Percentiles rank a stretch among this genome's conserved stretches.
These are phyloP conservation scores for Cerastis rubricosa DNA, from an alignment of 2,888 invertebrate species.

Conservation along the genomic window DNA sequence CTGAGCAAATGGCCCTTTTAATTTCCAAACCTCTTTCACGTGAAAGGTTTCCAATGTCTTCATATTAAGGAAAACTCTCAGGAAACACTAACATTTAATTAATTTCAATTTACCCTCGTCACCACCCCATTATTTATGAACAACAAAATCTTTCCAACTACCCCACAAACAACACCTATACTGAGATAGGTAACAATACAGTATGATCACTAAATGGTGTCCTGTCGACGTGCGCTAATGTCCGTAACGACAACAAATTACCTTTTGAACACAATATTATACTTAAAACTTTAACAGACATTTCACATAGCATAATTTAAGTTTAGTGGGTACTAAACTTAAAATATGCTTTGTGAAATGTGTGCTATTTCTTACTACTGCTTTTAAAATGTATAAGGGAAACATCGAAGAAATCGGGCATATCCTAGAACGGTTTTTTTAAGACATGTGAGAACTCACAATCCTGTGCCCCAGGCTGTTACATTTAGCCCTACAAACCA, in stretches of 20 bases:
- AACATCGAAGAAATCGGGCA: background rate
- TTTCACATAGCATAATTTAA: no score
- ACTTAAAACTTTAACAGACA: constrained; percentile 37
- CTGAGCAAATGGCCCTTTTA: no score
- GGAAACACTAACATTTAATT: background rate
- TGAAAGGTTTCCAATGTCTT: no score
- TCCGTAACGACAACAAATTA: constrained; percentile 40
- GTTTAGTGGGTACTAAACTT: constrained; percentile 27
- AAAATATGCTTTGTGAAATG: background rate
- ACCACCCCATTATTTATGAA: background rate
- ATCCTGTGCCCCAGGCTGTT: background rate
- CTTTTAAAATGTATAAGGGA: background rate
- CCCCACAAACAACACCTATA: constrained; percentile 23
- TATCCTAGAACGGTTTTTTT: background rate
- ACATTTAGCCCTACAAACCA: background rate
- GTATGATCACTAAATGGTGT: constrained; percentile 38
- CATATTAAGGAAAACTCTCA: no score
- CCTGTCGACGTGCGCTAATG: constrained; percentile 26
- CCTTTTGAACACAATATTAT: constrained; percentile 31
- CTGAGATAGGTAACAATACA: constrained; percentile 21
- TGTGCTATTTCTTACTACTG: background rate
- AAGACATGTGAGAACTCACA: background rate
- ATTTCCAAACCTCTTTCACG: no score
- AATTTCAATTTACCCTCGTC: background rate
- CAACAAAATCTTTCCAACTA: background rate